Percentiles rank a stretch among this genome's conserved stretches.
Evolutionary conservation across 2,113 vertebrate genomes (phyloP).

Genomic region (Limnothrissa miodon): DNA sequence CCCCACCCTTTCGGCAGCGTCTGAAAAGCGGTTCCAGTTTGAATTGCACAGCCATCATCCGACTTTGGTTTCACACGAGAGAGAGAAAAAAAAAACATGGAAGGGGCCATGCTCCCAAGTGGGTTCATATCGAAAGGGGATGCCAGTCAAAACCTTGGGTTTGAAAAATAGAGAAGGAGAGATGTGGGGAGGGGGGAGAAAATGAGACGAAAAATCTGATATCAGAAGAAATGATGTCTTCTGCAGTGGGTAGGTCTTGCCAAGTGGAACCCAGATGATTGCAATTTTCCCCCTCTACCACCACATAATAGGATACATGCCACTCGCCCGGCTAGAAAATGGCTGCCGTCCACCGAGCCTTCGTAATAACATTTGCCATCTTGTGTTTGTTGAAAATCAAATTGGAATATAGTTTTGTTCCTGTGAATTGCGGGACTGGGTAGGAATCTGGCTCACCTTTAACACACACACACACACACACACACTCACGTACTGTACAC

Average conservation of each 20-base stretch:
- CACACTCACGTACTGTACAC: neutral
- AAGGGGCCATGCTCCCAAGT: conserved; percentile 51
- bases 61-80: conserved; percentile 55
- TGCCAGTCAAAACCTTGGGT: conserved; percentile 50
- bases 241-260: conserved; percentile 50
- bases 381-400: conserved; percentile 64
- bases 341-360: conserved; percentile 52
- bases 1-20: neutral
- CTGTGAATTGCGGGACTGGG: conserved; percentile 24
- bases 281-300: conserved; percentile 68
- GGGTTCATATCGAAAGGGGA: conserved; percentile 50
- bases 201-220: conserved; percentile 38
- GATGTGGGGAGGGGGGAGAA: neutral
- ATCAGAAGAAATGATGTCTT: conserved; percentile 59
- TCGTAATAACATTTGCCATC: conserved; percentile 70
- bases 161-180: neutral
- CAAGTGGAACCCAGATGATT: conserved; percentile 70
- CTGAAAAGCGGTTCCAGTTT: conserved; percentile 47
- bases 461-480: neutral
- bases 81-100: conserved; percentile 1
- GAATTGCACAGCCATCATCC: conserved; percentile 54
- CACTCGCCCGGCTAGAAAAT: conserved; percentile 53
- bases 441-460: neutral
- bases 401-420: conserved; percentile 59
- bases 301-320: conserved; percentile 67